These are phyloP conservation scores for Monochamus alternatus DNA, from an alignment of 2,888 invertebrate genomes.

Conservation along the genomic window DNA sequence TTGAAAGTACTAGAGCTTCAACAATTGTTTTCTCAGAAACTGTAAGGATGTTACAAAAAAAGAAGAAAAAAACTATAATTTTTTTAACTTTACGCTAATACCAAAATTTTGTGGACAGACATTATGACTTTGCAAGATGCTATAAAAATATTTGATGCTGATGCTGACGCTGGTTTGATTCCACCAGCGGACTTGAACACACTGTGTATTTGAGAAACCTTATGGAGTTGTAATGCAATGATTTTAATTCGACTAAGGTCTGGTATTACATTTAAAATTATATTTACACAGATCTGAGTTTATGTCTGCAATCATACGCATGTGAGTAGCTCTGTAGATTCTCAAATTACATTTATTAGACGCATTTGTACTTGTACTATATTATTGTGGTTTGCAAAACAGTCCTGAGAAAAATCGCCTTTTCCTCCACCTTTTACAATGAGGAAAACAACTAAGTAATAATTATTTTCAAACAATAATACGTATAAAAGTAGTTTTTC, in stretches of 20 bases:
- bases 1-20: no score
- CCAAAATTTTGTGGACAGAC: no score
- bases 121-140: no score
- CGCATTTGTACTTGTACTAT: not conserved
- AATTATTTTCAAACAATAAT: conserved; percentile 18
- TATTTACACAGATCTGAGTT: not conserved
- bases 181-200: no score
- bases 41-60: no score
- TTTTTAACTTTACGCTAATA: no score
- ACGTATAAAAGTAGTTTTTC: not conserved
- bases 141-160: no score
- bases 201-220: not conserved
- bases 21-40: no score
- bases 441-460: conserved; percentile 5
- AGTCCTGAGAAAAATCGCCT: not conserved
- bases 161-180: no score
- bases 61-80: no score
- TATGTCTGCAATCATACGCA: not conserved
- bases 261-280: not conserved
- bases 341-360: not conserved
- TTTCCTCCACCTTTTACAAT: conserved; percentile 9
- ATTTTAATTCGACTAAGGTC: not conserved
- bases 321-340: conserved; percentile 5
- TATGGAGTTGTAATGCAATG: not conserved
- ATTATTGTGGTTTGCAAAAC: not conserved